These are phyloP conservation scores for Cuniculus paca DNA, from an alignment of 2,797 vertebrate genomes.

Conservation along the genomic window DNA sequence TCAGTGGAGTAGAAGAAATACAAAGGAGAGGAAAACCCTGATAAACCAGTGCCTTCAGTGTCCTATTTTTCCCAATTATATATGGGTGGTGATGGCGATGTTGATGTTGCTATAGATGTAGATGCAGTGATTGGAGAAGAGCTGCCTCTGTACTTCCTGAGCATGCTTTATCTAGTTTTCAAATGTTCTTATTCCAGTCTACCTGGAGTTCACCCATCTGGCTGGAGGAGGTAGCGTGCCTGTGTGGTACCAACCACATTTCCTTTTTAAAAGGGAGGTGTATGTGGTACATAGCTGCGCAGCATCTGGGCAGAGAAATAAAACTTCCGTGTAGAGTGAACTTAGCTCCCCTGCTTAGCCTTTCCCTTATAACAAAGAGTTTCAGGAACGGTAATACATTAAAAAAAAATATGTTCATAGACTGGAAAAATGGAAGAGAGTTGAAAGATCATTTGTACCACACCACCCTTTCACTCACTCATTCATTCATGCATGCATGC, in stretches of 20 bases:
- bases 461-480: background rate
- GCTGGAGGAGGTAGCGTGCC: background rate
- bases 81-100: background rate
- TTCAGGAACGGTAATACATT: background rate
- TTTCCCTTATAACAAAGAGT: background rate
- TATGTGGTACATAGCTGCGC: background rate
- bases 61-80: background rate
- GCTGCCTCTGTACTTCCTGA: background rate
- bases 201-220: background rate
- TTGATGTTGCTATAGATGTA: background rate
- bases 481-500: background rate
- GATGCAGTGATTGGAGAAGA: background rate
- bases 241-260: background rate
- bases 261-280: background rate
- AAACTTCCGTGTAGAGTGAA: background rate
- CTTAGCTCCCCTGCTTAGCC: background rate
- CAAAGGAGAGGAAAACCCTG: background rate
- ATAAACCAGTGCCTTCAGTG: background rate
- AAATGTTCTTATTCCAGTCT: background rate
- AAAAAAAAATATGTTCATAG: background rate
- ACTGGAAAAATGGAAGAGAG: background rate
- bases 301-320: background rate
- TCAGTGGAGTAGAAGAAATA: conserved; percentile 54
- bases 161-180: background rate
- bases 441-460: background rate